Percentiles rank a stretch among this genome's conserved stretches.
Conservation (phyloP, 2,797 vertebrate species). For the Apogon hyalosoma region DNA sequence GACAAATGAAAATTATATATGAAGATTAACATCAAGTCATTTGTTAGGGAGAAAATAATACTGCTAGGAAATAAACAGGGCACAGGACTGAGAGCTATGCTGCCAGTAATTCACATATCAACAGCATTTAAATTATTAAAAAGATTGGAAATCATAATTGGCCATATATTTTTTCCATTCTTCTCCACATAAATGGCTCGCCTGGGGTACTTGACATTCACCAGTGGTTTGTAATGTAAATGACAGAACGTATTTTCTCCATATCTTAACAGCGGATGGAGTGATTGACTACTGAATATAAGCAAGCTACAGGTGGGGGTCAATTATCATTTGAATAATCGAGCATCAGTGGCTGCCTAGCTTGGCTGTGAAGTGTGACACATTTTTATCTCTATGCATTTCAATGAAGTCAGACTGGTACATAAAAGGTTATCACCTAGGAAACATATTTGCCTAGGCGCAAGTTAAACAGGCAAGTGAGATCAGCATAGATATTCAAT, state of each 20-base stretch:
- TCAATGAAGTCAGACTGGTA: conserved; percentile 99
- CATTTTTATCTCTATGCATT: conserved; percentile 99
- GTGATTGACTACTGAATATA: conserved; percentile 98
- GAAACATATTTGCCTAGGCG: conserved; percentile 99
- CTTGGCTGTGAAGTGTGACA: conserved; percentile 95
- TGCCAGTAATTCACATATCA: conserved; percentile 84
- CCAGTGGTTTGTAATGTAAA: conserved; percentile 97
- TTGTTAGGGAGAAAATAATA: conserved; percentile 82
- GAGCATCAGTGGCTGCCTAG: conserved; percentile 90
- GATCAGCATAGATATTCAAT: conserved; percentile 99
- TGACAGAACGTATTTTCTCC: conserved; percentile 93
- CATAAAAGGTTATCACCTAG: conserved; percentile 99
- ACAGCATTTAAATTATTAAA: conserved; percentile 89
- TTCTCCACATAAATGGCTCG: conserved; percentile 86
- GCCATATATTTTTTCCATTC: conserved; percentile 90
- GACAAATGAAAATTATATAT: conserved; percentile 85
- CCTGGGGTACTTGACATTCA: conserved; percentile 95
- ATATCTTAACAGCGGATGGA: conserved; percentile 97
- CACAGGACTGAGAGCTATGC: conserved; percentile 74
- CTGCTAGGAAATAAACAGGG: conserved; percentile 71
- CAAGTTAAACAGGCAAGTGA: conserved; percentile 99
- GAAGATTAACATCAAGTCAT: conserved; percentile 86
- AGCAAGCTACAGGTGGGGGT: conserved; percentile 97
- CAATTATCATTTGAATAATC: conserved; percentile 99
- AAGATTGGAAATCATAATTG: conserved; percentile 91